Evolutionary conservation across 2,113 vertebrate species (phyloP).

Genomic region (Ailurus styani): DNA sequence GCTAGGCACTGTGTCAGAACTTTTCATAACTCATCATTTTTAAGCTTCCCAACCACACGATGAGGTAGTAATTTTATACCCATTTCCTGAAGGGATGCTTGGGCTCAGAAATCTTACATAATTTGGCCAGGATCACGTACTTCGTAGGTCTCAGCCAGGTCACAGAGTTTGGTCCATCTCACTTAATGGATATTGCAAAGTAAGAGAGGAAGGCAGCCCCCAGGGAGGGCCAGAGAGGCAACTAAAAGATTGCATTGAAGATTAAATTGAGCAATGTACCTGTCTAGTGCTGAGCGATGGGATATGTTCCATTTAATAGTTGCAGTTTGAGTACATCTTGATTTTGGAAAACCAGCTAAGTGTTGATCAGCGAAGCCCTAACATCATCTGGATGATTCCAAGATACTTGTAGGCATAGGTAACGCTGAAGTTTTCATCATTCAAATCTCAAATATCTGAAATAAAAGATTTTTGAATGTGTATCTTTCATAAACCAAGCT

Average conservation of each 20-base stretch:
- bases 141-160: not conserved
- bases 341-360: not conserved
- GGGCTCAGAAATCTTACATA: not conserved
- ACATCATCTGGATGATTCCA: not conserved
- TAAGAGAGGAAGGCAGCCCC: not conserved
- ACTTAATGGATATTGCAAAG: not conserved
- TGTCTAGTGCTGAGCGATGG: not conserved
- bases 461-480: not conserved
- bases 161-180: not conserved
- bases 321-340: not conserved
- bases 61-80: not conserved
- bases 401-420: not conserved
- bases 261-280: not conserved
- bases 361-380: not conserved
- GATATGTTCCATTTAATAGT: not conserved
- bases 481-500: not conserved
- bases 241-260: not conserved
- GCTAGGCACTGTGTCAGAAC: not conserved
- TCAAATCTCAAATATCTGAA: not conserved
- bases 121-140: not conserved
- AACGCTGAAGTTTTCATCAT: not conserved
- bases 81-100: not conserved
- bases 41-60: not conserved
- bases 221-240: not conserved
- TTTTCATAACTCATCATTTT: not conserved